Evolutionary conservation across 2,797 vertebrate genomes (phyloP).

Genomic region (Arrhamphus sclerolepis): DNA sequence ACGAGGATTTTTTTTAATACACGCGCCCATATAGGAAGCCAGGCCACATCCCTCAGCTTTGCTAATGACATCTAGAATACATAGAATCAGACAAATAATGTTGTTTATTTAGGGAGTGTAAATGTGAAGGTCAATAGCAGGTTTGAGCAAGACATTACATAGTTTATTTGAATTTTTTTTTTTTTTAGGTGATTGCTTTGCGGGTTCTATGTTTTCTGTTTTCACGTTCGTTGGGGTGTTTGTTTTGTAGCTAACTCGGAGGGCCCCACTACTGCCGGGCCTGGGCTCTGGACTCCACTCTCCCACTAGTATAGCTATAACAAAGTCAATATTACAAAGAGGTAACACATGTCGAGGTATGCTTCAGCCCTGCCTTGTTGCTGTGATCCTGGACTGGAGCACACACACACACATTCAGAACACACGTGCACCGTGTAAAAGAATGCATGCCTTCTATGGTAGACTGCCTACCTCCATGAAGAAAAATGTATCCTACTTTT

Average conservation of each 20-base stretch:
- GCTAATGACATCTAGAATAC: conserved; percentile 38
- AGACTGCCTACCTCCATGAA: conserved; percentile 43
- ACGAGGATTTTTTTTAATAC: conserved; percentile 40
- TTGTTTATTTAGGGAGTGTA: conserved; percentile 55
- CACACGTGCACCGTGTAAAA: conserved; percentile 42
- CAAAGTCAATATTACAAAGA: conserved; percentile 84
- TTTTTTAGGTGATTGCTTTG: conserved; percentile 58
- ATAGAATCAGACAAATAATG: conserved; percentile 48
- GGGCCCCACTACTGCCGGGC: conserved; percentile 69
- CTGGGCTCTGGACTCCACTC: conserved; percentile 68
- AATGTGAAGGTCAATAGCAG: conserved; percentile 45
- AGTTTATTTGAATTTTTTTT: conserved; percentile 58
- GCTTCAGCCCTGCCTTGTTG: conserved; percentile 72
- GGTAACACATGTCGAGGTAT: conserved; percentile 84
- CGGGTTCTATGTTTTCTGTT: conserved; percentile 70
- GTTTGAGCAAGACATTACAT: conserved; percentile 37
- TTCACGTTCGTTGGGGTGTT: conserved; percentile 70
- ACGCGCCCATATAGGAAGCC: conserved; percentile 50
- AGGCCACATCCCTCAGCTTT: conserved; percentile 59
- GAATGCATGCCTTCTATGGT: conserved; percentile 48
- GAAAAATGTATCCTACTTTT: conserved; percentile 46
- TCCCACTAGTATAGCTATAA: conserved; percentile 81
- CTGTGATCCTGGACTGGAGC: conserved; percentile 71
- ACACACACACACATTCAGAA: conserved; percentile 40
- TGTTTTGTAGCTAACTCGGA: conserved; percentile 72